Evolutionary conservation across 1,140 invertebrate species (phyloP).

Genomic region (Zophobas atratus): DNA sequence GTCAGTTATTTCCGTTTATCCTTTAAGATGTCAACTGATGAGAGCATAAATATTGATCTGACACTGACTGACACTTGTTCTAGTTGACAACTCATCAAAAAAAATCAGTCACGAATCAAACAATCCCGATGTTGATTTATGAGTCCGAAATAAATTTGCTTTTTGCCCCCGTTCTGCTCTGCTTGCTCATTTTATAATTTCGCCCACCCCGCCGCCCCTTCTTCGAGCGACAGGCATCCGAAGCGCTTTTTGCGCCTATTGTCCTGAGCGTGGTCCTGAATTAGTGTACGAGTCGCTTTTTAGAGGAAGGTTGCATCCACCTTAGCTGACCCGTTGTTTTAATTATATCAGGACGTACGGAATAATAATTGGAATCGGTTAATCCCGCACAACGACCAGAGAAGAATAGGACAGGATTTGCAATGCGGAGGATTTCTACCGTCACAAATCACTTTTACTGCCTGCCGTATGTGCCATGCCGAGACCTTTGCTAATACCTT

Average conservation of each 20-base stretch:
- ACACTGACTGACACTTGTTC: too few relatives aligned
- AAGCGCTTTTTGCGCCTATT: slow-evolving; percentile 24
- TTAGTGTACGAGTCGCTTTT: slow-evolving; percentile 41
- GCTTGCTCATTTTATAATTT: slow-evolving; percentile 8
- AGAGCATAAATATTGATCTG: too few relatives aligned
- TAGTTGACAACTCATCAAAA: too few relatives aligned
- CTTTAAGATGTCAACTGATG: too few relatives aligned
- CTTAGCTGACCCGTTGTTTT: slow-evolving; percentile 48
- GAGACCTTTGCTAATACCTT: slow-evolving; percentile 62
- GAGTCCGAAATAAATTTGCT: too few relatives aligned
- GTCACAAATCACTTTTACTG: slow-evolving; percentile 67
- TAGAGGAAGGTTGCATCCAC: slow-evolving; percentile 36
- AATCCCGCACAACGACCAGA: slow-evolving; percentile 56
- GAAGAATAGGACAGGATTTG: slow-evolving; percentile 64
- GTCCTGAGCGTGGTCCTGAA: slow-evolving; percentile 22
- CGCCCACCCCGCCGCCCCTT: neutral
- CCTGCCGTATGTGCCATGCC: slow-evolving; percentile 55
- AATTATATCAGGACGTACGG: slow-evolving; percentile 58
- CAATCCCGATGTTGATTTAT: too few relatives aligned
- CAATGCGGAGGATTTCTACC: slow-evolving; percentile 64
- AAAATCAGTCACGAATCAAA: too few relatives aligned
- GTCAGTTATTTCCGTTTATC: too few relatives aligned
- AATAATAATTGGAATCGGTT: slow-evolving; percentile 61
- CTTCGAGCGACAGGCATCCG: neutral
- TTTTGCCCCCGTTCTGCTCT: too few relatives aligned